phyloP scores from a whole-genome alignment of 1,140 invertebrate species.

The Whitmania pigra region DNA sequence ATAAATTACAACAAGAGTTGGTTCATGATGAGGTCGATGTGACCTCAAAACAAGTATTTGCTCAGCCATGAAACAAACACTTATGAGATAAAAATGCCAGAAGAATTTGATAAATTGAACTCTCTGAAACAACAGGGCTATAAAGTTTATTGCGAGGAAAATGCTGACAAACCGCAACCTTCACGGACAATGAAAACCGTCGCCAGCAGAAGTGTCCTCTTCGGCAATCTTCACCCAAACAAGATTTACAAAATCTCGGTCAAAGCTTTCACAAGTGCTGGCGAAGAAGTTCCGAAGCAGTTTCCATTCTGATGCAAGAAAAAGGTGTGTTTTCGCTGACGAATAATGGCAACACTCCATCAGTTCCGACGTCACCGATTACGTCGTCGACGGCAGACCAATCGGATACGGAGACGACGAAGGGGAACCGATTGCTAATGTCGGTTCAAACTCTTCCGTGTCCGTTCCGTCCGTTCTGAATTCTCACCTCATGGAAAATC shows the following conservation, averaged over 20 bases:
- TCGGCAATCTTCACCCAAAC: constrained; percentile 82
- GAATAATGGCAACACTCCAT: too few relatives aligned
- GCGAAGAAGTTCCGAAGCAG: constrained; percentile 62
- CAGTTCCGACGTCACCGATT: too few relatives aligned
- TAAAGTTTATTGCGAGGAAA: constrained; percentile 70
- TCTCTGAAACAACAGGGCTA: constrained; percentile 56
- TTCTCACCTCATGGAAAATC: not conserved
- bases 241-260: constrained; percentile 91
- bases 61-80: too few relatives aligned
- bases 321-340: constrained; percentile 62
- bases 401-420: too few relatives aligned
- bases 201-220: constrained; percentile 53
- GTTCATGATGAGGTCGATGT: too few relatives aligned
- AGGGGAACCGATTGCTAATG: not conserved
- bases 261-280: constrained; percentile 76
- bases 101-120: not conserved
- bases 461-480: constrained; percentile 6
- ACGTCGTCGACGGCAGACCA: too few relatives aligned
- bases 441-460: not conserved
- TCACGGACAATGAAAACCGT: constrained; percentile 58
- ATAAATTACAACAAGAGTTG: too few relatives aligned
- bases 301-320: constrained; percentile 84
- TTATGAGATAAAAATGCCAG: not conserved
- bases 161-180: constrained; percentile 29
- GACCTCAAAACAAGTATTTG: too few relatives aligned